Base-by-base conservation (phyloP, 2,888 invertebrate species). In the Thyatira batis region DNA sequence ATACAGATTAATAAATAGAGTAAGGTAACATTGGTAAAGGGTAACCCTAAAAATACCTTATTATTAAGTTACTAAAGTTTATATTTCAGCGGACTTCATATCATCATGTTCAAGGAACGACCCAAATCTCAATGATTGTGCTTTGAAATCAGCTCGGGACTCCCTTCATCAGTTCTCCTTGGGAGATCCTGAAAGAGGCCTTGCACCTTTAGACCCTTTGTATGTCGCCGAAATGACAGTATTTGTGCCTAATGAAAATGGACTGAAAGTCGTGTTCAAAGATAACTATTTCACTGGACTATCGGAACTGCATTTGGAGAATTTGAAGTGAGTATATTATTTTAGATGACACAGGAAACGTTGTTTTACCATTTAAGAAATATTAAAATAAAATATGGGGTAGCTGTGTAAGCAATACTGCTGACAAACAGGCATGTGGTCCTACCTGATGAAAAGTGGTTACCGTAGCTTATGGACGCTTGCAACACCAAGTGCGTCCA, bases 231-330 rank as follows among this genome's bases (percentile, higher is more conserved):
- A 83, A 65, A 82, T 88, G 78, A 76, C 71, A 0, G 78, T 84
- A 0, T 82, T 71, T 45, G 75, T 87, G 0, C 87, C 87, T 0
- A 84, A 87, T 30, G 79, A 86, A 50, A 82, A 82, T 52, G 87
- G 86, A 0, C 60, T 87, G 1, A 84, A 80, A 55, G 54, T 87
- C 20, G 59, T 72, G 0, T 88, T 87, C 53, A 81, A 78, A 50
- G 78, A 87, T 6, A 87, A 87, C 51, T 66, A 77, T 44, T 87
- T 88, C 50, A 78, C 71, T 17, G 87, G 87, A 9, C 69, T 88
- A 20, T 80, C 86, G 1, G 67, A 57, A n/a, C 61, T 87, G 68
- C 65, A 77, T 20, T 52, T 87, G 52, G 60, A 80, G 20, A 72
- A 60, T 56, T 71, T 87, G 4, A 80, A 74, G 87, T 87, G 67